phyloP scores from a whole-genome alignment of 92 coral and sea anemone genomes.

The Galaxea fascicularis region DNA sequence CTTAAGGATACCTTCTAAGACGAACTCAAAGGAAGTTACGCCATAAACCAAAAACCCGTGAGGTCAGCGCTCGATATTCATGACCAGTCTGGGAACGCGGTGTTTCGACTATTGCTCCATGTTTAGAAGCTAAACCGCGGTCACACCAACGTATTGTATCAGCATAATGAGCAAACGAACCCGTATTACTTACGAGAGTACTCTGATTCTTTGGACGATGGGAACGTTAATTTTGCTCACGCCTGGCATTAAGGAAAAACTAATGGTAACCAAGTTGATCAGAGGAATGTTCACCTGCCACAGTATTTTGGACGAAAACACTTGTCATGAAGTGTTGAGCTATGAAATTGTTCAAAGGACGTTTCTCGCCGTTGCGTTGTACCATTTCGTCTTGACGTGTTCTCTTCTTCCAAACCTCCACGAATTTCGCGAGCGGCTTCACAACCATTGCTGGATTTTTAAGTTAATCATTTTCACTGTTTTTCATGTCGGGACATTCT shows the following conservation, averaged over 20 bases:
- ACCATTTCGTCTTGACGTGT: conserved; percentile 43
- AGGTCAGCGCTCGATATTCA: conserved; percentile 9
- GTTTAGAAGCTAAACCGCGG: background rate
- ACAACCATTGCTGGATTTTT: conserved; percentile 50
- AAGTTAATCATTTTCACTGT: conserved; percentile 18
- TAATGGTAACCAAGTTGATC: conserved; percentile 4
- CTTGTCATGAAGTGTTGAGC: conserved; percentile 36
- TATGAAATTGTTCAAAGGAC: conserved; percentile 49
- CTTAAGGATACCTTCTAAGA: background rate
- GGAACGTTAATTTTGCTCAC: conserved; percentile 6
- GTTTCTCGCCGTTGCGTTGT: conserved; percentile 37
- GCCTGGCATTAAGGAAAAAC: conserved; percentile 29
- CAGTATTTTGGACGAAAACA: conserved; percentile 19
- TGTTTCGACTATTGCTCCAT: background rate
- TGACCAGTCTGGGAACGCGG: background rate
- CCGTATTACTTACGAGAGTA: conserved; percentile 23
- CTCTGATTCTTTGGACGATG: conserved; percentile 44
- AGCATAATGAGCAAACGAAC: conserved; percentile 17
- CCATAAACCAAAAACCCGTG: background rate
- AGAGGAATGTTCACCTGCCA: conserved; percentile 33
- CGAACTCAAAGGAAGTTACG: conserved; percentile 6
- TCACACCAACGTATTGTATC: background rate
- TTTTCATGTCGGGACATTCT: conserved; percentile 30
- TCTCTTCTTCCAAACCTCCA: conserved; percentile 25
- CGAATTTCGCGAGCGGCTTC: conserved; percentile 36